Base-by-base conservation (phyloP, 30 jellyfish, hydroid and myxozoan species). In the Aurelia aurita region DNA sequence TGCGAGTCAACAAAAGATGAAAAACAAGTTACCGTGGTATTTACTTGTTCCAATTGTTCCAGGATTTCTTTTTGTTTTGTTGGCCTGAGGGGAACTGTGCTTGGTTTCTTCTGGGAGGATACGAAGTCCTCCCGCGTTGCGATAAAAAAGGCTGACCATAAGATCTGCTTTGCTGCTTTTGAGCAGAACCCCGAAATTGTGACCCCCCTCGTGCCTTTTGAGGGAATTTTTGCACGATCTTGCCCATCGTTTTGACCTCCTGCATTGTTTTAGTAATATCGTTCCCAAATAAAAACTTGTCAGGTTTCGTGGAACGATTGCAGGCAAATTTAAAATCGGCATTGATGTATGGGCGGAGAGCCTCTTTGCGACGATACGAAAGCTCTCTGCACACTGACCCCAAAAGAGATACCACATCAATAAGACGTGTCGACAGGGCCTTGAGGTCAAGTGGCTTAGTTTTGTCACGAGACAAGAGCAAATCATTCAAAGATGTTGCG, bases 91-190 rank as follows among this genome's bases (percentile, higher is more conserved):
- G 23, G 78, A 29, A 12, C 3, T 61, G 70, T 44, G 28, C 53
- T 21, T 60, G 71, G 12, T 59, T 54, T 67, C 39, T 43, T 74
- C 62, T 31, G 87, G 87, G 87, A 75, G 87, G 75, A 75, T 22
- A 28, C 23, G 27, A 35, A 75, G 22, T 49, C 61, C 87, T 75
- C 87, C 88, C 88, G 35, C 88, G 55, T 31, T 35, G 77, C 88
- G 69, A 68, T 77, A 58, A 77, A 77, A 77, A 58, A 77, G 88
- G 39, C n/a, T n/a, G n/a, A n/a, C n/a, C n/a, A n/a, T n/a, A n/a
- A n/a, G n/a, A n/a, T n/a, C n/a, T n/a, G n/a, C n/a, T n/a, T n/a
- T n/a, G n/a, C n/a, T n/a, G n/a, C n/a, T n/a, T n/a, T n/a, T n/a
- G n/a, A n/a, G n/a, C n/a, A n/a, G n/a, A n/a, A n/a, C n/a, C n/a